Base-by-base conservation (phyloP, 2,113 vertebrate genomes). In the Apteryx mantelli region DNA sequence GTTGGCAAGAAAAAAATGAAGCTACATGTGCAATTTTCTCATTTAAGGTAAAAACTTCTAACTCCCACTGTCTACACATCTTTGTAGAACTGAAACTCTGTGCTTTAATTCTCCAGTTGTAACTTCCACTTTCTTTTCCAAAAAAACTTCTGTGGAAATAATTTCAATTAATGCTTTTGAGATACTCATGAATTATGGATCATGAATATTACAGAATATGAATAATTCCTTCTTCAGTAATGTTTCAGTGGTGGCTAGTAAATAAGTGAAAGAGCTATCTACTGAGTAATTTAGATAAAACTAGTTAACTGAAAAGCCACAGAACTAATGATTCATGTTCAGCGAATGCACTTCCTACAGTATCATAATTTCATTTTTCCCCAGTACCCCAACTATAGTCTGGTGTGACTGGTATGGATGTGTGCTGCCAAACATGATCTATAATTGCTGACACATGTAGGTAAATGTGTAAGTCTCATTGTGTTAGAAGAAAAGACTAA, bases 381-480 rank as follows among this genome's bases (percentile, higher is more conserved):
- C 28, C 22, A 42, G 64, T 56, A 88, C 75, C n/a, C 86, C 92
- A 83, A 90, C 77, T 89, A 88, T 80, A 90, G 68, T 40, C 50
- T 83, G 28, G 34, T 66, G 19, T 83, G 82, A 92, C 53, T 96
- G 88, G 88, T 56, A 73, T 13, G 73, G 76, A 91, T 53, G 50
- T 53, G 50, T 5, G 9, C 55, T 88, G 86, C 80, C 82, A 93
- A 95, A 77, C 3, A 4, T 30, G 38, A 88, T 92, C 82, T 90
- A 25, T 83, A 93, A 88, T 48, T 70, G 44, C 48, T 88, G 82
- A 88, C 71, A 88, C 71, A 71, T 90, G 73, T 76, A 92, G 93
- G 80, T 78, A 86, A 66, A 83, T 80, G 53, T 1, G 3, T 26
- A 44, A 82, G 32, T 58, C 46, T 81, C 50, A 86, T 84, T 88